These are phyloP conservation scores for Squalus acanthias DNA, from an alignment of 2,797 vertebrate genomes.

Conservation along the genomic window DNA sequence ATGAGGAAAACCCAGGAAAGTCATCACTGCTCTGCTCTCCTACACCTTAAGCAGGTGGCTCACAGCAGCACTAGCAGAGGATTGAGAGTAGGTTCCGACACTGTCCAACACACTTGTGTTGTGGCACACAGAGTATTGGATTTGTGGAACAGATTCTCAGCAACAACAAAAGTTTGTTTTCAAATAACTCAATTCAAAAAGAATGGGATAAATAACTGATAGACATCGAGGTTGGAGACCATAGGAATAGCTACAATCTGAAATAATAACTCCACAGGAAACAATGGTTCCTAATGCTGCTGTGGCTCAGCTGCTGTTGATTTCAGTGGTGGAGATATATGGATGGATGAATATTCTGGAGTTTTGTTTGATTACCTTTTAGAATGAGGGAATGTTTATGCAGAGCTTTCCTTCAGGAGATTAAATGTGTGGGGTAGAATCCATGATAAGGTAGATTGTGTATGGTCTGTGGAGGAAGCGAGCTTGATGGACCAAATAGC, in stretches of 20 bases:
- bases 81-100: background rate
- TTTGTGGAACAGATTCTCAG: background rate
- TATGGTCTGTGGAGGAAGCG: conserved; percentile 10
- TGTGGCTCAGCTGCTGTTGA: background rate
- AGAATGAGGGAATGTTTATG: background rate
- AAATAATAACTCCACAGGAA: background rate
- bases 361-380: background rate
- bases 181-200: background rate
- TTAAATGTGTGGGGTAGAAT: background rate
- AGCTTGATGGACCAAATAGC: background rate
- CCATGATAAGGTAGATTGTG: background rate
- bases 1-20: background rate
- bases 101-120: background rate
- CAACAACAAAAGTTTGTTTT: background rate
- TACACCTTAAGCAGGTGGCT: background rate
- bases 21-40: background rate
- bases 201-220: background rate
- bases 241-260: background rate
- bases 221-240: background rate
- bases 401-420: background rate
- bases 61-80: background rate
- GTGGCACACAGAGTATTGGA: background rate
- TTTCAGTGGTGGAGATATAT: background rate
- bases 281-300: background rate
- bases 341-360: background rate